phyloP scores from a whole-genome alignment of 2,888 invertebrate genomes.

The Polietes domitor region DNA sequence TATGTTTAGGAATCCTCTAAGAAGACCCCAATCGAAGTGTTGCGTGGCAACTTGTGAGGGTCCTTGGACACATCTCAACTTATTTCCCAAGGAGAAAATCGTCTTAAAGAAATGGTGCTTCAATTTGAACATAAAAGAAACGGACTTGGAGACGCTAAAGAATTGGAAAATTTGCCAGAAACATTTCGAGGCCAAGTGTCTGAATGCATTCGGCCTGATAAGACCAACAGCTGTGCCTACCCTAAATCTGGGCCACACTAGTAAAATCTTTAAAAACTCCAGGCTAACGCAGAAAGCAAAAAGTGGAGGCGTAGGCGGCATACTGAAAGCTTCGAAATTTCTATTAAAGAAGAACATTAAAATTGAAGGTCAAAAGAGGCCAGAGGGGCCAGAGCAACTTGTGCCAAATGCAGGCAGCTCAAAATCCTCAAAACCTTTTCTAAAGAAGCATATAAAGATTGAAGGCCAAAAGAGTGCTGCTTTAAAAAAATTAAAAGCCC shows the following conservation, averaged over 20 bases:
- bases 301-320: not conserved
- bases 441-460: not conserved
- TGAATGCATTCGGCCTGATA: slow-evolving; percentile 57
- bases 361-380: not conserved
- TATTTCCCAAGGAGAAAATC: slow-evolving; percentile 55
- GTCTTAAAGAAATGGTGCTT: slow-evolving; percentile 73
- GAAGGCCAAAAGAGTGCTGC: not conserved
- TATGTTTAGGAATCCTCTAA: slow-evolving; percentile 45
- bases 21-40: slow-evolving; percentile 42
- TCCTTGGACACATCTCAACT: slow-evolving; percentile 19
- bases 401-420: not conserved
- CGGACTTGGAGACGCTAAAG: slow-evolving; percentile 31
- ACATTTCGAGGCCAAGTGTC: slow-evolving; percentile 71
- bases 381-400: not conserved
- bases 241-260: slow-evolving; percentile 72
- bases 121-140: slow-evolving; percentile 70
- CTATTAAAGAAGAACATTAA: not conserved
- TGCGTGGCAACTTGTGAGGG: slow-evolving; percentile 52
- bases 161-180: slow-evolving; percentile 70
- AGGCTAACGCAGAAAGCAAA: slow-evolving; percentile 27
- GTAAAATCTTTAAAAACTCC: slow-evolving; percentile 71
- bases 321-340: not conserved
- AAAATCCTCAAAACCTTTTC: not conserved
- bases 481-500: not conserved
- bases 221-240: slow-evolving; percentile 74